A percentile compares a stretch with the other conserved stretches of the same genome.
These are phyloP conservation scores for Xerus rutilus DNA, from an alignment of 2,797 vertebrate genomes.

Conservation along the genomic window DNA sequence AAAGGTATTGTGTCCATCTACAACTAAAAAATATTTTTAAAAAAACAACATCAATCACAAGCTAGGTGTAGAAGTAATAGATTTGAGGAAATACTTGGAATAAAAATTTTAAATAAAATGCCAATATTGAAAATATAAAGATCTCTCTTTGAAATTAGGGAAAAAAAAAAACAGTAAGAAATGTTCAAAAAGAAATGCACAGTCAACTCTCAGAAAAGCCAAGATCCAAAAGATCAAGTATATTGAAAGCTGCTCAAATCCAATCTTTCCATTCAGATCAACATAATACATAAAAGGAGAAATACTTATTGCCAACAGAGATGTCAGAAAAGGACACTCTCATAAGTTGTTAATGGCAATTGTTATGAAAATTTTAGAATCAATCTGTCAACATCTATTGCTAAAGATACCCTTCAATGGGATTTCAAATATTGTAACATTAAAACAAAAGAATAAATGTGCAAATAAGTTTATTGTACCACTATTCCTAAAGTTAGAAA, in stretches of 20 bases:
- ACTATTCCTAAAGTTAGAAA: neutral
- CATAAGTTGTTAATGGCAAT: constrained; percentile 18
- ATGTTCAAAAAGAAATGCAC: neutral
- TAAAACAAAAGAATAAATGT: constrained; percentile 4
- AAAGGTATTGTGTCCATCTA: no score
- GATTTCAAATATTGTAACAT: neutral
- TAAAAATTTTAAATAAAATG: constrained; percentile 13
- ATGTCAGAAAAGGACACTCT: constrained; percentile 34
- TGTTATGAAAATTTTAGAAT: constrained; percentile 22
- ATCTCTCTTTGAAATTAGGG: neutral
- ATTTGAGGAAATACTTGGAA: neutral
- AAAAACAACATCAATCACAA: constrained; percentile 18
- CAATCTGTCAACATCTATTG: neutral
- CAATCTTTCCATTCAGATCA: neutral
- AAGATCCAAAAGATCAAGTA: neutral
- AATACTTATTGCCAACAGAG: neutral
- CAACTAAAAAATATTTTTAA: no score
- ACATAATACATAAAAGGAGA: constrained; percentile 35
- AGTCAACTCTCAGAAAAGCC: neutral
- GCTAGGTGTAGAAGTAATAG: neutral
- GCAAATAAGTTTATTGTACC: neutral
- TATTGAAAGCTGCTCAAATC: neutral
- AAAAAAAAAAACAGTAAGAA: constrained; percentile 43
- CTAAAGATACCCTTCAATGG: constrained; percentile 31
- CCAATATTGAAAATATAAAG: neutral